phyloP scores from a whole-genome alignment of 2,888 invertebrate species.

The Tetragonisca angustula region DNA sequence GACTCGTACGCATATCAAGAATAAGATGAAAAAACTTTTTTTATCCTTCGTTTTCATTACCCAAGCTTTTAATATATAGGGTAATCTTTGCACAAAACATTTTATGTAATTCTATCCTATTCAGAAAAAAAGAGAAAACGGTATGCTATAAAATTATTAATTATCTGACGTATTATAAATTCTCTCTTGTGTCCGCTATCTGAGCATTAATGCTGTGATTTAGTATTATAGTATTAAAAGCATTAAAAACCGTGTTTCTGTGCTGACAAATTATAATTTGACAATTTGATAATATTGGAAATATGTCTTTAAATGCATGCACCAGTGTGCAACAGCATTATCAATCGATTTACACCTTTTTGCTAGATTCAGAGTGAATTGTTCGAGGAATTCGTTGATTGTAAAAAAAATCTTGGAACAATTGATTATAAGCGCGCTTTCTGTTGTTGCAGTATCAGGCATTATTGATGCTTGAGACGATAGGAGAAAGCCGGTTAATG shows the following conservation, averaged over 20 bases:
- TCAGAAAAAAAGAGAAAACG: slow-evolving; percentile 9
- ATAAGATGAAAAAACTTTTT: slow-evolving; percentile 24
- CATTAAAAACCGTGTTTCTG: slow-evolving; percentile 56
- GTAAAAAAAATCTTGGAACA: slow-evolving; percentile 38
- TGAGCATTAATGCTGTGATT: slow-evolving; percentile 59
- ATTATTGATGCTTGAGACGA: slow-evolving; percentile 45
- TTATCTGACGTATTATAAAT: slow-evolving; percentile 45
- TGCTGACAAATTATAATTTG: slow-evolving; percentile 58
- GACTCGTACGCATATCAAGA: slow-evolving; percentile 55
- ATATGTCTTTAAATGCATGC: slow-evolving; percentile 24
- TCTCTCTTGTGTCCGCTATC: slow-evolving; percentile 50
- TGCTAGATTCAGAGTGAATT: slow-evolving; percentile 50
- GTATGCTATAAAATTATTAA: slow-evolving; percentile 52
- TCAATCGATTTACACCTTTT: slow-evolving; percentile 56
- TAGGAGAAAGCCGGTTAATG: slow-evolving; percentile 36
- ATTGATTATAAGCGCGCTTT: slow-evolving; percentile 48
- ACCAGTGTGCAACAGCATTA: slow-evolving; percentile 35
- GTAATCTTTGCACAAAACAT: slow-evolving; percentile 37
- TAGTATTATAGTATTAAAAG: slow-evolving; percentile 55
- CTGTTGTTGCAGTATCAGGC: slow-evolving; percentile 44
- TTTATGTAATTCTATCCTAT: slow-evolving; percentile 40
- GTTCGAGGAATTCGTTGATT: slow-evolving; percentile 47
- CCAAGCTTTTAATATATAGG: slow-evolving; percentile 11
- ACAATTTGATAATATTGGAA: slow-evolving; percentile 56
- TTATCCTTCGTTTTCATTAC: slow-evolving; percentile 28